Conservation (phyloP, 53 echinoderm and acorn worm genomes). For the Henricia sp. region DNA sequence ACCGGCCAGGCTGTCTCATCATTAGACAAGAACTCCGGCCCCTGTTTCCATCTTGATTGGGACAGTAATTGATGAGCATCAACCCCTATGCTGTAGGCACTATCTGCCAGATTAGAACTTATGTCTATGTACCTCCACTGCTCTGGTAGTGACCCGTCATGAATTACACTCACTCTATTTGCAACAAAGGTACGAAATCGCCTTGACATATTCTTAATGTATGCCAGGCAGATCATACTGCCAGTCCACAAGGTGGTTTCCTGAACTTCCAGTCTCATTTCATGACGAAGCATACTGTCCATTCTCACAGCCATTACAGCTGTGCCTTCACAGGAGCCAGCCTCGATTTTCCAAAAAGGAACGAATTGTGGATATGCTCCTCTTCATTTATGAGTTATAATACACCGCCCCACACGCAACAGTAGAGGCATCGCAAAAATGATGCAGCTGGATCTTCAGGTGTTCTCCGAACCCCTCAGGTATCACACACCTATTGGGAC, state of each 20-base stretch:
- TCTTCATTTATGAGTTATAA: not conserved
- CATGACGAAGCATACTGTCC: slow-evolving; percentile 27
- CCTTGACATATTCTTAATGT: slow-evolving; percentile 29
- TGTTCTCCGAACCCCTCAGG: not conserved
- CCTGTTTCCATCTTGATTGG: too few relatives aligned
- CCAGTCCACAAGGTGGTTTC: slow-evolving; percentile 38
- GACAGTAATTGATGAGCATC: too few relatives aligned
- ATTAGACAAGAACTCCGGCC: too few relatives aligned
- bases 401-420: slow-evolving; percentile 26
- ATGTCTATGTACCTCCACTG: too few relatives aligned
- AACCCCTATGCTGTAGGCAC: too few relatives aligned
- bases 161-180: too few relatives aligned
- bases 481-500: slow-evolving; percentile 24
- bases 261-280: not conserved
- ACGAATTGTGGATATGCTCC: not conserved
- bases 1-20: too few relatives aligned
- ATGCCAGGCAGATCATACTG: slow-evolving; percentile 32
- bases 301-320: slow-evolving; percentile 5
- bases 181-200: slow-evolving; percentile 52
- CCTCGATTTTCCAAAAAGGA: slow-evolving; percentile 14
- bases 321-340: slow-evolving; percentile 32
- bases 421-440: slow-evolving; percentile 23
- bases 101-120: too few relatives aligned
- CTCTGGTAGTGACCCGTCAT: too few relatives aligned
- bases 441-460: not conserved